Evolutionary conservation across 2,888 invertebrate species (phyloP), one percentile per base, ranked within the genome.

Genomic region (Sipha maydis): DNA sequence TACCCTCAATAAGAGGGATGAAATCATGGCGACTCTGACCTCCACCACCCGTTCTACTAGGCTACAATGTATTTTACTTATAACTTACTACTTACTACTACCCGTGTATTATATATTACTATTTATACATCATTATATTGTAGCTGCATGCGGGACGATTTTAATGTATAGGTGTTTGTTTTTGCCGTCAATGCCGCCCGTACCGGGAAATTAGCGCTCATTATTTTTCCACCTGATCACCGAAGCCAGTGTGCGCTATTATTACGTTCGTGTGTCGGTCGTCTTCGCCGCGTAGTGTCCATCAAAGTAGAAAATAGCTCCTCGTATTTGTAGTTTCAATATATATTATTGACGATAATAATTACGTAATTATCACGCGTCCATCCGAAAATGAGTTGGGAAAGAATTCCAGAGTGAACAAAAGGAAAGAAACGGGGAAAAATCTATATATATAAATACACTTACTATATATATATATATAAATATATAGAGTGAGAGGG

Each of bases 201-300:
- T 61, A 82, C 25, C 41, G 67, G 61, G 73, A 80, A 86, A 80
- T 86, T 86, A 86, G 80, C 73, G 54, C 86, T 86, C 80, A 41
- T 86, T 86, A 86, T 86, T 86, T 86, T 86, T 86, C 86, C 86
- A 86, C 86, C 86, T 80, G 80, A 79, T 38, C 75, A 84, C 84
- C 75, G 28, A 11, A 25, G 61, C 61, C 48, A 5, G 61, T 56
- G 67, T n/a, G 38, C 14, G 75, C 56, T 61, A 61, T 75, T 83
- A 83, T 73, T 83, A 73, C 48, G 71, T 19, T 61, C 21, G 61
- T 61, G 25, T 61, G 61, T 61, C 61, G 61, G 61, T 25, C 25
- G 61, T 61, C 61, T 19, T 25, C 61, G 61, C 0, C 61, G 61
- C 21, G 61, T 21, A 5, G 21, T 14, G 38, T 56, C n/a, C 73